Evolutionary conservation across 2,797 vertebrate genomes (phyloP), one percentile per base, ranked within the genome.

Genomic region (Syngnathus rostellatus): DNA sequence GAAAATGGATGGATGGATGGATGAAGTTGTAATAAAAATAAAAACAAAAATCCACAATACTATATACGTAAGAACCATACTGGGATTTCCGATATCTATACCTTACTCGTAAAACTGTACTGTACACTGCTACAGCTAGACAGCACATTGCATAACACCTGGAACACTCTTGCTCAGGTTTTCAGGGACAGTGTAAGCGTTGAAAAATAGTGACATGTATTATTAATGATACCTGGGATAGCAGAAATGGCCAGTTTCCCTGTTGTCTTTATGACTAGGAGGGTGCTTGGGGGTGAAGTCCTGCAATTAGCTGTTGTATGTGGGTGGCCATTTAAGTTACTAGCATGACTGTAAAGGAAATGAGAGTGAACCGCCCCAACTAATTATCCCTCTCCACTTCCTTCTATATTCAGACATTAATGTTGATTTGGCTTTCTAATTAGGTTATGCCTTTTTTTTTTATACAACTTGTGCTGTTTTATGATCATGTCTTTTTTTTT

Each of bases 341-440:
- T 81, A 82, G 79, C 85, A 87, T 88, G 86, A 86, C 81, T 89
- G 86, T 72, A 79, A 77, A 84, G 84, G 78, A 86, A 81, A 77
- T 73, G 75, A 83, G 82, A 71, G 72, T 68, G 72, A 84, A 87
- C 81, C 84, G 74, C 77, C 25, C 51, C 65, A 64, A 83, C 84
- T 86, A 89, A 87, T 87, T 86, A 85, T 81, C 81, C 81, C 77
- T 81, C 81, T 81, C 85, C 77, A 79, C 84, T 87, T 81, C 78
- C 82, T 86, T 85, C 83, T 91, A 90, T 88, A 90, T 87, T 85
- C 88, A 91, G 86, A 90, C 88, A 88, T 91, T 91, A 87, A 88
- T 82, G 81, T 86, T 90, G 89, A 89, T 91, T 90, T 90, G 88
- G 87, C 88, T 83, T 89, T 89, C 83, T 91, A 92, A 92, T 91